Base-by-base conservation (phyloP, 2,888 invertebrate species). In the Alitta virens region DNA sequence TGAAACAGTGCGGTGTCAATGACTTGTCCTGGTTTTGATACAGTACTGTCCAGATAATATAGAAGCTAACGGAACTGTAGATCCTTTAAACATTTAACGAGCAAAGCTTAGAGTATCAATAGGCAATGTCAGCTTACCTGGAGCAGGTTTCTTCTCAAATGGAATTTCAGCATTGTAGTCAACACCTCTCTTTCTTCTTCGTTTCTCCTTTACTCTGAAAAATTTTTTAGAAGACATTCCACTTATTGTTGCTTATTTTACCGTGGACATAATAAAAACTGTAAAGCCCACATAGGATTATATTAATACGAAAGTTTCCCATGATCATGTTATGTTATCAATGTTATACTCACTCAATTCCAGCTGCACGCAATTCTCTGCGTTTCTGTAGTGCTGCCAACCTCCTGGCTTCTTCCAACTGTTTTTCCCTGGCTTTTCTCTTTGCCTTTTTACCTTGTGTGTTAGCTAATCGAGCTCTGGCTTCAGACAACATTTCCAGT, bases 401-500 rank as follows among this genome's bases (percentile, higher is more conserved):
- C 21, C 99, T 86, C 26, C 98, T 80, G 0, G 99, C 99, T 83
- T 99, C 99, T 80, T 99, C 97, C 69, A 99, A 84, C 81, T 99
- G 99, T 82, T 98, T 97, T 81, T 99, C 99, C 49, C 99, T 87
- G 0, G 99, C 99, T 75, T 86, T 86, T 33, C 86, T 75, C 71
- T 86, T 86, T 1, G 86, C 86, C 72, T 87, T 86, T 72, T 86
- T 86, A 52, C 99, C 82, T 67, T 99, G 97, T 0, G 99, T 99
- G 81, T 99, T 99, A 1, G 99, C 99, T 56, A 99, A 86, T 78
- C 99, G 89, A 1, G 99, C 99, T 75, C 99, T 88, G 0, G 99
- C 99, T 84, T 99, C 99, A 0, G 97, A 97, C 68, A 99, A 83
- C 99, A 99, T 99, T 84, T 99, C 99, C 82, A 99, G 83, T 83